phyloP scores from a whole-genome alignment of 2,113 vertebrate genomes.

The Atractosteus spatula region DNA sequence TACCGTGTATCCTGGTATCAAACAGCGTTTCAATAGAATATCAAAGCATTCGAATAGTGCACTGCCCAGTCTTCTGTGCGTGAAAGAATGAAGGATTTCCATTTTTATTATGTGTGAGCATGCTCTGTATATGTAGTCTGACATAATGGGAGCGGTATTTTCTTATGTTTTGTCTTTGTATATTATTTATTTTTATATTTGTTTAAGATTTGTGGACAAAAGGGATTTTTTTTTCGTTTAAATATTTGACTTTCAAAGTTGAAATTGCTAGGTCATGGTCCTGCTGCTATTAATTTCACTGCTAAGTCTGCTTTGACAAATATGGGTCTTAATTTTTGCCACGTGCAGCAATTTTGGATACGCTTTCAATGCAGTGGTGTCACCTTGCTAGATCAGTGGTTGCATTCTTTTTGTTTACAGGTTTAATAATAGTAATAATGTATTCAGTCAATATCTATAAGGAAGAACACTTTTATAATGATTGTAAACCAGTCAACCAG shows the following conservation, averaged over 20 bases:
- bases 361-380: constrained; percentile 48
- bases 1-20: constrained; percentile 61
- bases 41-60: constrained; percentile 70
- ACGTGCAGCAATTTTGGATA: constrained; percentile 54
- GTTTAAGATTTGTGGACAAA: constrained; percentile 68
- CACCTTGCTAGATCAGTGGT: constrained; percentile 44
- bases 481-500: constrained; percentile 53
- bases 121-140: constrained; percentile 77
- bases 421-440: constrained; percentile 31
- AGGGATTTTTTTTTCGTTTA: constrained; percentile 56
- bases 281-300: constrained; percentile 43
- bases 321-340: constrained; percentile 46
- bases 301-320: constrained; percentile 34
- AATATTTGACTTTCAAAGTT: constrained; percentile 55
- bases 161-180: constrained; percentile 73
- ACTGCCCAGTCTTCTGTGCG: constrained; percentile 71
- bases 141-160: constrained; percentile 77
- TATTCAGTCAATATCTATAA: constrained; percentile 37
- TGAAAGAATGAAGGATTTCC: constrained; percentile 74
- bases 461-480: constrained; percentile 44
- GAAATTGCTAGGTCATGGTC: constrained; percentile 49
- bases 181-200: constrained; percentile 84
- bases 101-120: constrained; percentile 75
- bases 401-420: constrained; percentile 32
- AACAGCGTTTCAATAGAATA: constrained; percentile 59